Evolutionary conservation across 2,113 vertebrate species (phyloP).

Genomic region (Tauraco erythrolophus): DNA sequence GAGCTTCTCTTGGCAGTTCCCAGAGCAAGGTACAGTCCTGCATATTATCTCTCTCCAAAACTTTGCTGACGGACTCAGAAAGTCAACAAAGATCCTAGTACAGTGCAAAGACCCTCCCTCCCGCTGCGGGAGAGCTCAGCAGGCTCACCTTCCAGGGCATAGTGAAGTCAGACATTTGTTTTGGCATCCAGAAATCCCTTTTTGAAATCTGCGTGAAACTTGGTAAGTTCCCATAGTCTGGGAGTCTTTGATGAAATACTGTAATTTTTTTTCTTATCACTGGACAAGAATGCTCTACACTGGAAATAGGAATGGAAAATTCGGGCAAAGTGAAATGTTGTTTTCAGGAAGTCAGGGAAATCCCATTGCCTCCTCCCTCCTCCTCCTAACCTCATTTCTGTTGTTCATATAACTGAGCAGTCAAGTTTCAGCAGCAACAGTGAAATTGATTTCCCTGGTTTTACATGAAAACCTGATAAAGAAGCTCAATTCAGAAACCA

Average conservation of each 20-base stretch:
- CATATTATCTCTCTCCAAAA: not conserved
- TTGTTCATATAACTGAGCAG: not conserved
- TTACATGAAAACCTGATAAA: not conserved
- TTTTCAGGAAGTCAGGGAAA: not conserved
- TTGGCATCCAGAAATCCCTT: conserved; percentile 24
- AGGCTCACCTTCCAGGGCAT: not conserved
- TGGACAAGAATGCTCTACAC: not conserved
- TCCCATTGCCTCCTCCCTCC: not conserved
- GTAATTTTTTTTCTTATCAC: not conserved
- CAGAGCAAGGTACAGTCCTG: not conserved
- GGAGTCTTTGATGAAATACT: conserved; percentile 10
- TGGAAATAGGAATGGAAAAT: not conserved
- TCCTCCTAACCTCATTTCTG: not conserved
- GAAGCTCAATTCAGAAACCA: not conserved
- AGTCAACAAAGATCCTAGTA: not conserved
- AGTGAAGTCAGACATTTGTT: conserved; percentile 50
- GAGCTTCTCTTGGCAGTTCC: not conserved
- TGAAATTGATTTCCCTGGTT: not conserved
- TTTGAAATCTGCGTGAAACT: not conserved
- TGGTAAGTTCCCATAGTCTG: not conserved
- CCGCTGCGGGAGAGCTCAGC: not conserved
- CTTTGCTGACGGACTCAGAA: not conserved
- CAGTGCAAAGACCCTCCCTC: not conserved
- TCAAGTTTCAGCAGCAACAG: not conserved
- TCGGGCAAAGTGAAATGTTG: not conserved